Conservation (phyloP, 2,888 invertebrate species). For the Lithophane ornitopus region DNA sequence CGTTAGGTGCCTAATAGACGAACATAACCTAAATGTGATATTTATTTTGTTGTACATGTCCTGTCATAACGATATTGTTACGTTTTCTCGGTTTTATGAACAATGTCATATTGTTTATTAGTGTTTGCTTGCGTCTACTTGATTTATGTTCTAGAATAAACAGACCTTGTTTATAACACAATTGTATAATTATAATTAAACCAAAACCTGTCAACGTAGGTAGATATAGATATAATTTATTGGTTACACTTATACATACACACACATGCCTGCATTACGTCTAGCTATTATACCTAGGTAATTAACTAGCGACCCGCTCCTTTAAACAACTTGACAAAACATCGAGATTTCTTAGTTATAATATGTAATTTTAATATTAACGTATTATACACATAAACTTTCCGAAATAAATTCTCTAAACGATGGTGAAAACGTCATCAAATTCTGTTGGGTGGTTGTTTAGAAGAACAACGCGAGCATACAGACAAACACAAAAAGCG, state of each 20-base stretch:
- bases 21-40: constrained; percentile 57
- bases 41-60: constrained; percentile 46
- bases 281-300: not conserved
- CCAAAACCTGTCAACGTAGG: not conserved
- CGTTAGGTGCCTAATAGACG: constrained; percentile 66
- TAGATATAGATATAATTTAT: not conserved
- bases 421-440: too few relatives aligned
- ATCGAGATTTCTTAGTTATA: too few relatives aligned
- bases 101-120: constrained; percentile 26
- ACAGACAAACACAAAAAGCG: too few relatives aligned
- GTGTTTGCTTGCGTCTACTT: constrained; percentile 21
- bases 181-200: not conserved
- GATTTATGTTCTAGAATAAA: constrained; percentile 31
- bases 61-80: constrained; percentile 40
- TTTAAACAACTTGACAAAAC: too few relatives aligned
- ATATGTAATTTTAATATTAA: too few relatives aligned
- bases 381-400: too few relatives aligned
- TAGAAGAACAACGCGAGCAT: too few relatives aligned
- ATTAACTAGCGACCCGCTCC: too few relatives aligned
- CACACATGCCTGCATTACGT: too few relatives aligned
- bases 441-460: too few relatives aligned
- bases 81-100: constrained; percentile 47
- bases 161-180: not conserved
- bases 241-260: not conserved
- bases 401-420: too few relatives aligned